Evolutionary conservation across 2,888 invertebrate genomes (phyloP), one percentile per base, ranked within the genome.

Genomic region (Latrodectus hesperus): DNA sequence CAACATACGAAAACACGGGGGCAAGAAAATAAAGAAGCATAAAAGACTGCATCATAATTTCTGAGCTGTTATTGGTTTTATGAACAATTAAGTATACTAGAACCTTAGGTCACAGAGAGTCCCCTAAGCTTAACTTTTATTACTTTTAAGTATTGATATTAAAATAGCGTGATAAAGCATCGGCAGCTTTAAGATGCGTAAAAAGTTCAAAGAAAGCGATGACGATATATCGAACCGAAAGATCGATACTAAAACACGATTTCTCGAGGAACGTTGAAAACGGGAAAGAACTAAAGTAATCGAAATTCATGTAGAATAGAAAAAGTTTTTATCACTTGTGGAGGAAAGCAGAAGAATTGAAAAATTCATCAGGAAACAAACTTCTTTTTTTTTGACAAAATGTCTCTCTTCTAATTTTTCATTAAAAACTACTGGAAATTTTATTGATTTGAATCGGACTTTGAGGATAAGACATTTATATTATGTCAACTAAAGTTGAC

Each of bases 221-320:
- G 81, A 81, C 73, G 81, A 81, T 81, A 49, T 49, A 74, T 72
- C 65, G 52, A n/a, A 65, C 6, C 68, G 53, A 65, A 52, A 68
- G 77, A 51, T 68, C 68, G 17, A 60, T 16, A 38, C 38, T 64
- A 74, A 64, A 65, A 65, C 73, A 81, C 81, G 81, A 81, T 55
- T 67, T 81, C 81, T 12, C 14, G 14, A 38, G n/a, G 52, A 38
- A 26, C 38, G 51, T 51, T 26, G 38, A 17, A 52, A 51, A 72
- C 67, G 12, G 38, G 38, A 26, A 65, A 53, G 65, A 67, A 81
- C 52, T 65, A 51, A 81, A 22, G 14, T 6, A 16, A 60, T 60
- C 60, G 60, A 60, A 60, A 60, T 60, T 60, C 6, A 12, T 0
- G 6, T 10, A n/a, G 14, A 12, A 60, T 60, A n/a, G 60, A 60